phyloP scores from a whole-genome alignment of 2,888 invertebrate genomes.

The Coremacera marginata region DNA sequence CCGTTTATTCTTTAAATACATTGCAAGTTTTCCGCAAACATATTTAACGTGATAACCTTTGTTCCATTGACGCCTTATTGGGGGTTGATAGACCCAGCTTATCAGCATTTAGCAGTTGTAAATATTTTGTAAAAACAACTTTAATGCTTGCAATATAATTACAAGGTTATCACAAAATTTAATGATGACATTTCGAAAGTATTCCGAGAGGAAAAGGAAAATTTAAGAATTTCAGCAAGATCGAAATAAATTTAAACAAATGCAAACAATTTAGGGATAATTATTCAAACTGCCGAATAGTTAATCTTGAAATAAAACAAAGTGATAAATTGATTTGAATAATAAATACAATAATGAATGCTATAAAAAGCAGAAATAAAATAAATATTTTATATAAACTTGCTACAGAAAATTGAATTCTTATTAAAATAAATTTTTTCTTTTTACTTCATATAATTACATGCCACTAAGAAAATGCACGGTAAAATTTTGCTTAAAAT shows the following conservation, averaged over 20 bases:
- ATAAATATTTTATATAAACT: too few relatives aligned
- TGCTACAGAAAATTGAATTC: background rate
- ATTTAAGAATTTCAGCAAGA: background rate
- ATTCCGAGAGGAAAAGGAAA: conserved; percentile 12
- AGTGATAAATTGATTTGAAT: too few relatives aligned
- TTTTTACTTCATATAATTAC: background rate
- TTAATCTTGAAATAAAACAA: too few relatives aligned
- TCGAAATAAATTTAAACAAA: too few relatives aligned
- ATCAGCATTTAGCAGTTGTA: background rate
- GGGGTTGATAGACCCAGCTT: background rate
- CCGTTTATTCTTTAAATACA: background rate
- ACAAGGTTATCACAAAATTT: background rate
- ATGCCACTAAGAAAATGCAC: background rate
- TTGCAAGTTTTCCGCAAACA: conserved; percentile 16
- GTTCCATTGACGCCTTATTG: background rate
- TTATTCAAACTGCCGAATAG: too few relatives aligned
- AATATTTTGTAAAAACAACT: conserved; percentile 20
- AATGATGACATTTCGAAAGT: conserved; percentile 33
- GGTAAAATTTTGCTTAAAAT: conserved; percentile 19
- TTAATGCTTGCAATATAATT: background rate
- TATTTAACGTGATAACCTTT: conserved; percentile 6
- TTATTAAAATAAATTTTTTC: too few relatives aligned
- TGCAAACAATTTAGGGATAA: too few relatives aligned
- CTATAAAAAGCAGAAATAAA: too few relatives aligned
- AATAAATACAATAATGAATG: too few relatives aligned